Base-by-base conservation (phyloP, 1,140 invertebrate genomes). In the Caerostris darwini region DNA sequence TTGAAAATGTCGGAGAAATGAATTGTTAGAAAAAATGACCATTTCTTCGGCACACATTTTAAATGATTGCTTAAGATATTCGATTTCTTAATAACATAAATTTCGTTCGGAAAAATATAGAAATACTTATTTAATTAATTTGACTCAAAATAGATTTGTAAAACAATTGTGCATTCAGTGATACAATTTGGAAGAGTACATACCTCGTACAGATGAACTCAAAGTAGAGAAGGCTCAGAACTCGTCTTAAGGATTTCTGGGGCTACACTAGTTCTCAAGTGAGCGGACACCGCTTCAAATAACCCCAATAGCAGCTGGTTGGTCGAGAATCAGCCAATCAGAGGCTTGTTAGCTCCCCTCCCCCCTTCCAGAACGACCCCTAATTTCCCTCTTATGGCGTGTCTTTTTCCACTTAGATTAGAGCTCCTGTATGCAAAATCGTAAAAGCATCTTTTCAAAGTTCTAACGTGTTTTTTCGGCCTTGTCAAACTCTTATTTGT, bases 221-320 rank as follows among this genome's bases (percentile, higher is more conserved):
- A 34, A 83, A 19, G 54, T n/a, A n/a, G 1, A 7, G 14, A 53
- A 19, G 14, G 14, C n/a, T n/a, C 5, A 3, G 53, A 82, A 57
- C 56, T 83, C 6, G 56, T 19, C 54, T 83, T 56, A 58, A 57
- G 54, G 57, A 57, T 83, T 83, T 83, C 82, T 7, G 82, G 56
- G 54, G 56, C 54, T 83, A n/a, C 14, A 83, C 53, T 83, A 83
- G 54, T 83, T 19, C 14, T 19, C 53, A 57, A 57, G 54, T n/a
- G 82, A 83, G 82, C 82, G 54, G 82, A 54, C 54, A 56, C n/a
- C 34, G 82, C 82, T 83, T 83, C 82, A 83, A 83, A 83, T 83
- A 54, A 7, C 54, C 56, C 17, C 14, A 57, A 19, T 56, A 50
- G 53, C 17, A n/a, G 82, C 82, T 34, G 82, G 82, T 83, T 83